Conservation (phyloP, 2,113 vertebrate genomes). For the rat (Rattus norvegicus) region DNA sequence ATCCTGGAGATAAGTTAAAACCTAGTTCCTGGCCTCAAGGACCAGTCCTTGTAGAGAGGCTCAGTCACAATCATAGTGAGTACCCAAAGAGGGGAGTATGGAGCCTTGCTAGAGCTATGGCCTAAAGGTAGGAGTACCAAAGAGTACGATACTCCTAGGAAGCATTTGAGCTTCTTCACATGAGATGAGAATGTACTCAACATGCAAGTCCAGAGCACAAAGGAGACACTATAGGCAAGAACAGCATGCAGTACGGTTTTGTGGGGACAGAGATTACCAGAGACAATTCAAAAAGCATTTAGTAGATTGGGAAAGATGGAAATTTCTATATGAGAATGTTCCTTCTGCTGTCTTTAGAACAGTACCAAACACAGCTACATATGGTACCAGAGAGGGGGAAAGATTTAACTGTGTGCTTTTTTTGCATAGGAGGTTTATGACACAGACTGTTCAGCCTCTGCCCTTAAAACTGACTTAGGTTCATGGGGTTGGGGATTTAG, state of each 20-base stretch:
- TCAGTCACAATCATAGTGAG: no score
- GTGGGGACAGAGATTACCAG: accelerated
- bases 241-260: no score
- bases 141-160: neutral
- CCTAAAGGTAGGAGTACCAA: neutral
- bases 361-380: neutral
- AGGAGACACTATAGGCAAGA: no score
- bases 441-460: neutral
- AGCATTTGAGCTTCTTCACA: no score
- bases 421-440: constrained; percentile 13
- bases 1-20: neutral
- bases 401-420: neutral
- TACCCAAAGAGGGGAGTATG: neutral
- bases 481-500: no score
- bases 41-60: neutral
- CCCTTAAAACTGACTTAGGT: neutral
- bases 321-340: neutral
- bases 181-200: neutral
- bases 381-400: neutral
- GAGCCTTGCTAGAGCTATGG: accelerated
- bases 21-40: neutral
- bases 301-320: no score
- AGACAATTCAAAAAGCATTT: neutral
- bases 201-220: neutral
- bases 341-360: neutral